phyloP scores from a whole-genome alignment of 2,113 vertebrate species.

The Cyphomyrus plagiostoma region DNA sequence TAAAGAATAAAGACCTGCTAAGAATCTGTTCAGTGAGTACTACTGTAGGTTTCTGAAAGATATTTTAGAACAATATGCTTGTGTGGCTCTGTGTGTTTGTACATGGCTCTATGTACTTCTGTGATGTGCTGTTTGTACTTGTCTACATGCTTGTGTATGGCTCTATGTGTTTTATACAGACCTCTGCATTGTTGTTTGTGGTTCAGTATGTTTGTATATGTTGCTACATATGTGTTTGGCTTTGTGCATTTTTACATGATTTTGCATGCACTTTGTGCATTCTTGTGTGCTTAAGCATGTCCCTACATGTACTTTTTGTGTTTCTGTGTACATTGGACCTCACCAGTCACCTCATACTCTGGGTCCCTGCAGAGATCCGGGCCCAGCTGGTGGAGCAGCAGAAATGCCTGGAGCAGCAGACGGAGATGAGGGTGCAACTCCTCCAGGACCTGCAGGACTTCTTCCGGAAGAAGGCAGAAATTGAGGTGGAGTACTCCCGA shows the following conservation, averaged over 20 bases:
- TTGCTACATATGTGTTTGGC: not conserved
- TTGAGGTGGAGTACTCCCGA: conserved; percentile 93
- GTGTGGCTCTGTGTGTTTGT: not conserved
- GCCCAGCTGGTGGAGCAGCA: conserved; percentile 94
- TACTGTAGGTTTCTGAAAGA: not conserved
- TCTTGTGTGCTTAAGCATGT: not conserved
- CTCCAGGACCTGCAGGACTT: conserved; percentile 98
- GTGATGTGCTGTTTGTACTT: no score
- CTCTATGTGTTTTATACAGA: not conserved
- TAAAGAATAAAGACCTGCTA: not conserved
- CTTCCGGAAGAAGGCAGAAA: conserved; percentile 98
- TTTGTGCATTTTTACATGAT: not conserved
- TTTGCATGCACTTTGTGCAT: not conserved
- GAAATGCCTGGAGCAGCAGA: conserved; percentile 97
- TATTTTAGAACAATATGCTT: not conserved
- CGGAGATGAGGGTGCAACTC: conserved; percentile 92
- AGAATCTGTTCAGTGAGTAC: not conserved
- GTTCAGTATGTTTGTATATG: not conserved
- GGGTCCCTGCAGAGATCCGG: conserved; percentile 76
- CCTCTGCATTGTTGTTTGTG: not conserved
- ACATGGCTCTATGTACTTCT: not conserved
- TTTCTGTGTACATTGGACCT: not conserved
- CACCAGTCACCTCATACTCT: not conserved
- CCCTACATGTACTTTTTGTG: not conserved
- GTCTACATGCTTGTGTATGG: not conserved